Evolutionary conservation across 2,888 invertebrate species (phyloP), one percentile per base, ranked within the genome.

Genomic region (Reticulitermes lucifugus): DNA sequence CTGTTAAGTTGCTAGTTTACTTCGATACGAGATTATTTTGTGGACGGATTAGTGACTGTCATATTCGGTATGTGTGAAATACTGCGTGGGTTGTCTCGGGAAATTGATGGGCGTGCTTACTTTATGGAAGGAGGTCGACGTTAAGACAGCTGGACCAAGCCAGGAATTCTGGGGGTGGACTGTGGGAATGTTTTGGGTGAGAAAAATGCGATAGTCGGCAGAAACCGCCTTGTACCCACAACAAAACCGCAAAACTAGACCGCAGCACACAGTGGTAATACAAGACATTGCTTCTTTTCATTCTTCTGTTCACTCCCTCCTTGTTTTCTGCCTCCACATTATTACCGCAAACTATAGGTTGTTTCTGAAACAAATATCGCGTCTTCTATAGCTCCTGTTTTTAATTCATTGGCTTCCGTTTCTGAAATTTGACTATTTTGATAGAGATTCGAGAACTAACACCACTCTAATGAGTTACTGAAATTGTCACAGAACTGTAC

Each of bases 121-220:
- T 12, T 12, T 55, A 55, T 55, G 46, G 46, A 6, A 12, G 12
- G 6, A 55, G 55, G 55, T 55, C 55, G 55, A 55, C 14, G 29
- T 9, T 10, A 55, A 55, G 55, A 79, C 79, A 79, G 79, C 79
- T 79, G 79, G 79, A 79, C 55, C 79, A 79, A 55, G 55, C 55
- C 55, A 55, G 55, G 79, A 29, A 79, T 29, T 70, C 70, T 46
- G 14, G 14, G 55, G 55, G 79, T 79, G 79, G 79, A 79, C 79
- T 79, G 79, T 79, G 79, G 79, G 79, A 79, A 79, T 70, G 70
- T 70, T 70, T 70, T 29, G 70, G 70, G 70, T 70, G 70, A 70
- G 25, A 70, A 70, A 70, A 70, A 25, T 25, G 70, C 25, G 70
- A 29, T 10, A 70, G 70, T 25, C 9, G n/a, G 79, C 25, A 25